Evolutionary conservation across 2,888 invertebrate species (phyloP), one percentile per base, ranked within the genome.

Genomic region (Dasysyrphus albostriatus): DNA sequence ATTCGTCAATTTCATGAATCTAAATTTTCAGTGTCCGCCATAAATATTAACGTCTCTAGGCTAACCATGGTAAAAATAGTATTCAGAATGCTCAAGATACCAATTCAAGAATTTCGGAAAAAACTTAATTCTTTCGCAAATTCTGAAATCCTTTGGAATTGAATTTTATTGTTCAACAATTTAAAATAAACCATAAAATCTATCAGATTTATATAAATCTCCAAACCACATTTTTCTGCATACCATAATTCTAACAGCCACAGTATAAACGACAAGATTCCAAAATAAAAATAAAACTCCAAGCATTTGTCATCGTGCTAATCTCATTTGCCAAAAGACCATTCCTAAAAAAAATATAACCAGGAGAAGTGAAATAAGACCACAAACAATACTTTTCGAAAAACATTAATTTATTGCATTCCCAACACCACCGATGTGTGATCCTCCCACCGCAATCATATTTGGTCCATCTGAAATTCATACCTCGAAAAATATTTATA

Each of bases 401-500:
- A 83, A 74, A 79, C 72, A 77, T 63, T 82, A 74, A 85, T 85
- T 85, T 85, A 85, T 82, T 49, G 74, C 74, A 70, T 74, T 69
- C 74, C 77, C 67, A 49, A 74, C 76, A 70, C 75, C 63, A 72
- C 65, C 34, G 56, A 63, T 47, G 59, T 67, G 67, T 59, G 67
- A 82, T 73, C 77, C 85, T 77, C 85, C 85, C 81, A 81, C 85
- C 82, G 73, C 73, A 77, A 74, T 82, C 85, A 85, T 81, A 85
- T 85, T 81, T 77, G 61, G 81, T 77, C 34, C 85, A 85, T 73
- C 75, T 77, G 54, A 81, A 73, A 49, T 67, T 63, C 56, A 63
- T 56, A 61, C 79, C 49, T 44, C 37, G 7, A 79, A 59, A 83
- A 63, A 63, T 19, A 58, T n/a, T n/a, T 39, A 54, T 42, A 9